Evolutionary conservation across 2,888 invertebrate genomes (phyloP), one percentile per base, ranked within the genome.

Genomic region (Drosophila leonis): DNA sequence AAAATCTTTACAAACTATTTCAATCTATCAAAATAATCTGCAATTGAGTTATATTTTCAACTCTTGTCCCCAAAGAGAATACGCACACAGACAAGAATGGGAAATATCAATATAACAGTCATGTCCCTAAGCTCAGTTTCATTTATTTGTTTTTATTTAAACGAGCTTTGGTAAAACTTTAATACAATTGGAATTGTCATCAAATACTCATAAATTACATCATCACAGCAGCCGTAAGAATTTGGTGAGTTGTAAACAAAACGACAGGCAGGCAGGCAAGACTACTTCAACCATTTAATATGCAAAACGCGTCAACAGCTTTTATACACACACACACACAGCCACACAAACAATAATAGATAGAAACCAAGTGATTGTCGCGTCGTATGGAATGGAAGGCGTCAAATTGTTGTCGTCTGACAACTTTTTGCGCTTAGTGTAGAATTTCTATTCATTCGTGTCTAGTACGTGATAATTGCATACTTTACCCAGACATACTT

Each of bases 381-480:
- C 69, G 20, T n/a, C 56, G 42, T 68, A 24, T 72, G 56, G 59
- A 52, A 73, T 65, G 48, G 52, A 61, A 68, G 84, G 72, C 84
- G 73, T 79, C 86, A 63, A 77, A 83, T 78, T 75, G 78, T 83
- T 82, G 57, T 64, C 62, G 77, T 79, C 82, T 71, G 72, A 27
- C 27, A 75, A 82, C 79, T 64, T 83, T 75, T 78, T 69, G 64
- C 37, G 57, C 37, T 66, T 66, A 65, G 62, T 79, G 72, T 73
- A 31, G 56, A 74, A 72, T 68, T 76, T 67, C 59, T 64, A 67
- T 69, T 56, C 62, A 62, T 72, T 51, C 62, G 60, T 65, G 63
- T 76, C 37, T 42, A 67, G 81, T 88, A 88, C 88, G 90, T 91
- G 89, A 87, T 88, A 90, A 89, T 85, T 88, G 85, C 75, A 70